Base-by-base conservation (phyloP, 2,888 invertebrate species). In the Scaeva pyrastri region DNA sequence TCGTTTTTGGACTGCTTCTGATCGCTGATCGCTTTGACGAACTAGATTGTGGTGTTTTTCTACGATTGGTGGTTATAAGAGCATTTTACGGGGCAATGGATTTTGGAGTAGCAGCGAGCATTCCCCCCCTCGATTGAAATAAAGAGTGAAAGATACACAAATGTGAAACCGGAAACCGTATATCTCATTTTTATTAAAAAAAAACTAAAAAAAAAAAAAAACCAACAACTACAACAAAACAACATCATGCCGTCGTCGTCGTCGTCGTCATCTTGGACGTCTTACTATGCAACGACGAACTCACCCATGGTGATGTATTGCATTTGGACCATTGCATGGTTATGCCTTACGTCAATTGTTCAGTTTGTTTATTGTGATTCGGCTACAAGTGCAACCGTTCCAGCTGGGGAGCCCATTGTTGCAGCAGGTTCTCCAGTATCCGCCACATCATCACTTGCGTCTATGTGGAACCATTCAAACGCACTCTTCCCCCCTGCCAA, bases 91-190 rank as follows among this genome's bases (percentile, higher is more conserved):
- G 79, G 70, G 78, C 73, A 83, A 84, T 84, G 83, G 74, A 74
- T 78, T 84, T 76, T 79, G 64, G 79, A 79, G 83, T 78, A 76
- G 71, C 48, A 78, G 70, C 70, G 31, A 75, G 56, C 41, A 43
- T 71, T 58, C 11, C 50, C 80, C 84, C 79, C 84, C 58, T 80
- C 66, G 66, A 58, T 71, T 75, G 52, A 84, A 75, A 66, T 66
- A 75, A 55, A 83, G 68, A 77, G 83, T 83, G 77, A 78, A 80
- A 75, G 58, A 75, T 75, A 84, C 80, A 84, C 80, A 76, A 80
- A 84, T 84, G 80, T 84, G 75, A 84, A 84, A 84, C 84, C 84
- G 84, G 84, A 84, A 84, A 84, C 75, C 75, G 70, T 58, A 71
- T 71, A 66, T 52, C 56, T 71, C 55, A 50, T 39, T 71, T 68